Evolutionary conservation across 1,140 invertebrate genomes (phyloP).

Genomic region (Lordiphosa mommai): DNA sequence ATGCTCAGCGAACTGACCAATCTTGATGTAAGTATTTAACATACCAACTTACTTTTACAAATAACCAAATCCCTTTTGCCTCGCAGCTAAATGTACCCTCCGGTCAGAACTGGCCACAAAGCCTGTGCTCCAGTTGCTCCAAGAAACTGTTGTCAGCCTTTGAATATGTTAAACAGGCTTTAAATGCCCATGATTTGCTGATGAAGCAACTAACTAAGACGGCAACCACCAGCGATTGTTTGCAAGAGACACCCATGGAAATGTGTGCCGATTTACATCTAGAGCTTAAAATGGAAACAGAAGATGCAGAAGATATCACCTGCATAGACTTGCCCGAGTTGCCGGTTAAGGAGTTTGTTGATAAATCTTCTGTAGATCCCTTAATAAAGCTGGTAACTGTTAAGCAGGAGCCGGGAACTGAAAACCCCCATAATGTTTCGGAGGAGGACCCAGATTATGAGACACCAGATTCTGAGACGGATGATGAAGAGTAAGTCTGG

Average conservation of each 20-base stretch:
- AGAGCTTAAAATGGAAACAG: conserved; percentile 57
- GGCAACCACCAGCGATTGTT: conserved; percentile 30
- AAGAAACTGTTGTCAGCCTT: conserved; percentile 50
- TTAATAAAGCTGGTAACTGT: conserved; percentile 42
- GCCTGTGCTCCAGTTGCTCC: conserved; percentile 39
- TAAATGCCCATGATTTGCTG: conserved; percentile 42
- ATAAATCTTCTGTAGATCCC: conserved; percentile 38
- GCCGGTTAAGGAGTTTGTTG: conserved; percentile 30
- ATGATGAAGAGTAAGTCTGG: too few species aligned
- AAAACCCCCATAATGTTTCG: too few species aligned
- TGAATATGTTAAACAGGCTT: conserved; percentile 58
- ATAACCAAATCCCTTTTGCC: neutral
- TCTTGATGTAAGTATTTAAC: conserved; percentile 40
- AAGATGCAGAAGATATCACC: conserved; percentile 47
- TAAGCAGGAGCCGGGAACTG: too few species aligned
- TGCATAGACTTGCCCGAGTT: conserved; percentile 46
- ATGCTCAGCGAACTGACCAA: conserved; percentile 52
- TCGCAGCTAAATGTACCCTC: conserved; percentile 16
- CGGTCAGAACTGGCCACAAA: conserved; percentile 40
- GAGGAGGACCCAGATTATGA: too few species aligned
- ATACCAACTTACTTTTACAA: neutral
- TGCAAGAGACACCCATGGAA: conserved; percentile 59
- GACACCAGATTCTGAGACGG: too few species aligned
- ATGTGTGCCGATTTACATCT: conserved; percentile 61
- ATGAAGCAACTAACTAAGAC: conserved; percentile 16